Evolutionary conservation across 2,888 invertebrate species (phyloP).

Genomic region (Cryptosula pallasiana): DNA sequence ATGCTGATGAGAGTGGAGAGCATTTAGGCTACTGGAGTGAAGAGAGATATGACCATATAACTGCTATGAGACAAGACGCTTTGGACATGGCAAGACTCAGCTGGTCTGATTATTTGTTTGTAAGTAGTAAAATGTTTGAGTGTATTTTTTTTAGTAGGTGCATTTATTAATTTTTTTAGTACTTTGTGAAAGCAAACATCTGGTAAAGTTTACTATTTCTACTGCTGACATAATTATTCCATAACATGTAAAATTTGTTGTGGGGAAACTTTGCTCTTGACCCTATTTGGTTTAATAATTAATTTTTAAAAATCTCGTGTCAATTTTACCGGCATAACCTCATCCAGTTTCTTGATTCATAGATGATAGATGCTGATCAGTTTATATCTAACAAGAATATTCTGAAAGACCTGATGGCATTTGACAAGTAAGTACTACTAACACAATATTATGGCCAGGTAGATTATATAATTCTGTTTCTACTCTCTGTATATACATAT

Average conservation of each 20-base stretch:
- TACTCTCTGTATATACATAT: too few species aligned
- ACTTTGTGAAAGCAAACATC: too few species aligned
- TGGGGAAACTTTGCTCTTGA: too few species aligned
- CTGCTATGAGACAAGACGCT: slow-evolving; percentile 71
- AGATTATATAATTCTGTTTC: too few species aligned
- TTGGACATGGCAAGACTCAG: slow-evolving; percentile 65
- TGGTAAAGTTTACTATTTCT: too few species aligned
- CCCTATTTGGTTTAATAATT: too few species aligned
- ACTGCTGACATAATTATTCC: too few species aligned
- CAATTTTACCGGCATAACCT: too few species aligned
- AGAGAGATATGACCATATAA: slow-evolving; percentile 71
- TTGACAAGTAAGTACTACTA: slow-evolving; percentile 57
- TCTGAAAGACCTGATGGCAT: slow-evolving; percentile 60
- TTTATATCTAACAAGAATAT: slow-evolving; percentile 54
- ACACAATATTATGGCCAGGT: neutral
- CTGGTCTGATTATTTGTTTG: slow-evolving; percentile 87
- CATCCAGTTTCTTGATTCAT: slow-evolving; percentile 27
- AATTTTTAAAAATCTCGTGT: too few species aligned
- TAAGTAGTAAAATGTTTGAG: slow-evolving; percentile 59
- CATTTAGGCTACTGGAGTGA: slow-evolving; percentile 67
- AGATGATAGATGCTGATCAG: slow-evolving; percentile 51
- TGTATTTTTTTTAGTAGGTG: too few species aligned
- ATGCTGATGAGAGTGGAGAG: slow-evolving; percentile 34
- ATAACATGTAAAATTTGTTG: too few species aligned
- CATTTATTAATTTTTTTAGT: too few species aligned